These are phyloP conservation scores for Helicoverpa zea DNA, from an alignment of 1,140 invertebrate species.

Conservation along the genomic window DNA sequence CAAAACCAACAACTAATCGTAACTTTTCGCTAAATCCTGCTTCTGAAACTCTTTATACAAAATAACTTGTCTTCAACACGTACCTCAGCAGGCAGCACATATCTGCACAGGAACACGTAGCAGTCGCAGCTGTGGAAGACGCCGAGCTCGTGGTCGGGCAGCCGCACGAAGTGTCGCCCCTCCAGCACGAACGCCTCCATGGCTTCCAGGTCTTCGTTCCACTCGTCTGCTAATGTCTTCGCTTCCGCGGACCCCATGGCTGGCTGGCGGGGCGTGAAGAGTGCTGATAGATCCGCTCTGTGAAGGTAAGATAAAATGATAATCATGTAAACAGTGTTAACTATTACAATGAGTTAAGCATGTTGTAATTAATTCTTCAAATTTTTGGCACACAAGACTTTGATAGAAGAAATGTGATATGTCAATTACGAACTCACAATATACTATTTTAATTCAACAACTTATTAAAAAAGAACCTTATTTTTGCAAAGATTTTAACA, in stretches of 20 bases:
- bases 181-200: slow-evolving; percentile 99
- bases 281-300: slow-evolving; percentile 95
- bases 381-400: too few relatives aligned
- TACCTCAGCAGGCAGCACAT: slow-evolving; percentile 93
- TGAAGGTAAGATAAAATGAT: slow-evolving; percentile 18
- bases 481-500: too few relatives aligned
- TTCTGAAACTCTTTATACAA: neutral
- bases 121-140: slow-evolving; percentile 98
- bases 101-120: slow-evolving; percentile 99
- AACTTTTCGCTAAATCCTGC: too few relatives aligned
- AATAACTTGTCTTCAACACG: neutral
- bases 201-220: slow-evolving; percentile 98
- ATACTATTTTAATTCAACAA: too few relatives aligned
- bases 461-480: too few relatives aligned
- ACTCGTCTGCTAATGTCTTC: slow-evolving; percentile 96
- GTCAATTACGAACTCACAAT: too few relatives aligned
- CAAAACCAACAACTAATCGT: too few relatives aligned
- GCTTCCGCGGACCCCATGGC: slow-evolving; percentile 95
- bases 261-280: slow-evolving; percentile 98
- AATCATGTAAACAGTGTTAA: too few relatives aligned
- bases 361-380: too few relatives aligned
- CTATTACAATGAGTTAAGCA: too few relatives aligned
- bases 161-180: slow-evolving; percentile 97
- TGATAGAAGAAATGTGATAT: too few relatives aligned
- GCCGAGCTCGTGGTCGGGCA: slow-evolving; percentile 98